phyloP scores from a whole-genome alignment of 2,888 invertebrate species.

The Agrotis ipsilon region DNA sequence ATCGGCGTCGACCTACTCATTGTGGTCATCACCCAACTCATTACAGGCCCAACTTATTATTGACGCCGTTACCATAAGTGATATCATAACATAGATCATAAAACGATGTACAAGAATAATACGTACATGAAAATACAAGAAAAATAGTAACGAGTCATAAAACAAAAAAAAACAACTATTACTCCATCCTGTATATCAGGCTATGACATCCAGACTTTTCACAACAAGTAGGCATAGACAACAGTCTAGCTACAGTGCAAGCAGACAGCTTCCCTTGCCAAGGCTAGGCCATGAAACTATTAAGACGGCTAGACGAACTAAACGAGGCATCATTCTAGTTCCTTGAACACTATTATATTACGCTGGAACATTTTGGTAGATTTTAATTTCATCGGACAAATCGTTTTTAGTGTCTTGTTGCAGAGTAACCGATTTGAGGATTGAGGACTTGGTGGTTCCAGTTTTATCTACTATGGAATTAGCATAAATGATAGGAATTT shows the following conservation, averaged over 20 bases:
- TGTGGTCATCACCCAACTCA: too few species aligned
- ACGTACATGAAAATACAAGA: too few species aligned
- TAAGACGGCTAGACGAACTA: slow-evolving; percentile 48
- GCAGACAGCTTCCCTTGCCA: slow-evolving; percentile 35
- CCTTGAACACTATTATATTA: slow-evolving; percentile 11
- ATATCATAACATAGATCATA: too few species aligned
- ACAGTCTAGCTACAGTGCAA: slow-evolving; percentile 9
- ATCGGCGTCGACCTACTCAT: too few species aligned
- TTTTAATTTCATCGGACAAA: background rate
- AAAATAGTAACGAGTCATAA: too few species aligned
- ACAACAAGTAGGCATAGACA: slow-evolving; percentile 33
- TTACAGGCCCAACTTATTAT: too few species aligned
- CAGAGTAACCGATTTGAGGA: background rate
- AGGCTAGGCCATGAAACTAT: slow-evolving; percentile 31
- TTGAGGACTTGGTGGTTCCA: too few species aligned
- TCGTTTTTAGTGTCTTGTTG: background rate
- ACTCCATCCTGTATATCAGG: slow-evolving; percentile 24
- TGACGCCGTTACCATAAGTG: too few species aligned
- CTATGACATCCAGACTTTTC: slow-evolving; percentile 20
- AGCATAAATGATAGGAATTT: too few species aligned
- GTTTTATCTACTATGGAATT: background rate
- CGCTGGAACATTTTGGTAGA: slow-evolving; percentile 9
- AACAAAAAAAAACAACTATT: background rate
- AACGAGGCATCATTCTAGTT: slow-evolving; percentile 29
- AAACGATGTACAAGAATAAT: too few species aligned